Conservation (phyloP, 2,888 invertebrate species). For the Stomorhina lunata region DNA sequence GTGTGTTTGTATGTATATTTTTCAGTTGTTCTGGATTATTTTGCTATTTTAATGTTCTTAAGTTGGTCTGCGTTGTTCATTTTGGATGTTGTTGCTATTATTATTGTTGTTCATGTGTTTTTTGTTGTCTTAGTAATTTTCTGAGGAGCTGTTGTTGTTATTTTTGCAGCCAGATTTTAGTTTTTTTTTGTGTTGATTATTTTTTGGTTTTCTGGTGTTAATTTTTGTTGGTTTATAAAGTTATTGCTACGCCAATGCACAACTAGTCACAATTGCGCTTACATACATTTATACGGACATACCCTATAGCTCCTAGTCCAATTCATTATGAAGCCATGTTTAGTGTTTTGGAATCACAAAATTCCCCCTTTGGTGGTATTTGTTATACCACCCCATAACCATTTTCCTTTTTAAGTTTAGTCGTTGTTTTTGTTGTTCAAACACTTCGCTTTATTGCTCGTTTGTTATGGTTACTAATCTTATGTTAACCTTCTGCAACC, state of each 20-base stretch:
- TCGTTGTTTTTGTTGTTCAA: background rate
- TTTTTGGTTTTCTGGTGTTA: conserved; percentile 74
- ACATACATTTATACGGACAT: background rate
- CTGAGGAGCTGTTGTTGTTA: conserved; percentile 66
- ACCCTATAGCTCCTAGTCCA: conserved; percentile 12
- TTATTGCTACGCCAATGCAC: conserved; percentile 67
- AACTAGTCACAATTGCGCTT: conserved; percentile 41
- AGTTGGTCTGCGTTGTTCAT: conserved; percentile 51
- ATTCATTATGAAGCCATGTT: conserved; percentile 55
- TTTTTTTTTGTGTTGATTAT: conserved; percentile 23
- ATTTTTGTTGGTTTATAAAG: conserved; percentile 78
- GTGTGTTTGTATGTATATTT: background rate
- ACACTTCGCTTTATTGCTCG: conserved; percentile 23
- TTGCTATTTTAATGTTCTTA: conserved; percentile 58
- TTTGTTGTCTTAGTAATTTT: too few relatives aligned
- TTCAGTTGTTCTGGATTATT: conserved; percentile 50
- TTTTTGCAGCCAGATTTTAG: conserved; percentile 38
- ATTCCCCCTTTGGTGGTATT: background rate
- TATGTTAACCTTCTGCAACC: conserved; percentile 49
- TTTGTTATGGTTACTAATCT: conserved; percentile 55
- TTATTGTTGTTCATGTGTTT: conserved; percentile 33
- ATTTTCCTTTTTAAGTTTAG: background rate
- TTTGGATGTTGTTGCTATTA: conserved; percentile 31
- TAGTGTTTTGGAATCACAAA: conserved; percentile 40
- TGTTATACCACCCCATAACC: background rate